Percentiles rank a stretch among this genome's conserved stretches.
phyloP scores from a whole-genome alignment of 2,888 invertebrate species.

The Chrysomela aeneicollis region DNA sequence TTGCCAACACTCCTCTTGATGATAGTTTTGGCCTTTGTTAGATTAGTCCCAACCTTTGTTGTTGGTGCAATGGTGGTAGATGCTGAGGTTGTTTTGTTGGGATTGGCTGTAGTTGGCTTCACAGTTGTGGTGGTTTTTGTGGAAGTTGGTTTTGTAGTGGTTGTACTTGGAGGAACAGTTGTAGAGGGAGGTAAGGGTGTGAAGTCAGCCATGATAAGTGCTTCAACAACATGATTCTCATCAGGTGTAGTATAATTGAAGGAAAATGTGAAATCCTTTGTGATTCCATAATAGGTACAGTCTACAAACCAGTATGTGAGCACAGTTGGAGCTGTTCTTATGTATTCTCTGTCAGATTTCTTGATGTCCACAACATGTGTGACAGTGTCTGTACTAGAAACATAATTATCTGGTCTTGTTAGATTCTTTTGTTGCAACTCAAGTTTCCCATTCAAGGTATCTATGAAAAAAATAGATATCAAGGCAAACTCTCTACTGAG shows the following conservation, averaged over 20 bases:
- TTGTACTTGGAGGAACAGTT: conserved; percentile 55
- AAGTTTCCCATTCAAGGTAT: conserved; percentile 73
- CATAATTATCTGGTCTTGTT: conserved; percentile 66
- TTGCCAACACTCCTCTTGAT: conserved; percentile 37
- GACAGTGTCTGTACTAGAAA: conserved; percentile 70
- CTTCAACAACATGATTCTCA: conserved; percentile 71
- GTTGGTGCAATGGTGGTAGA: conserved; percentile 31
- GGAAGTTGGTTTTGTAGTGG: conserved; percentile 38
- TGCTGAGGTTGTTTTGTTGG: conserved; percentile 36
- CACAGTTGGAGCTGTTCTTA: conserved; percentile 66
- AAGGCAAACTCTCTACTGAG: conserved; percentile 1
- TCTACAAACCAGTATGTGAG: conserved; percentile 83
- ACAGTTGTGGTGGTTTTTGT: conserved; percentile 36
- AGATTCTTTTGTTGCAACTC: conserved; percentile 70
- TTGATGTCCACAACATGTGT: conserved; percentile 68
- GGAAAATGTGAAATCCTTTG: conserved; percentile 68
- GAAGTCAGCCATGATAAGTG: conserved; percentile 75
- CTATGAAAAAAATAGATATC: conserved; percentile 56
- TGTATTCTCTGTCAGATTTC: conserved; percentile 68
- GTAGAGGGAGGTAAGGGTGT: conserved; percentile 65
- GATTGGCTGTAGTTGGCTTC: conserved; percentile 33
- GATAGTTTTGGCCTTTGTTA: conserved; percentile 32
- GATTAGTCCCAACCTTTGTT: conserved; percentile 24
- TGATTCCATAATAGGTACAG: conserved; percentile 73
- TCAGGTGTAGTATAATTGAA: conserved; percentile 72